phyloP scores from a whole-genome alignment of 92 coral and sea anemone species.

The Heliopora coerulea region DNA sequence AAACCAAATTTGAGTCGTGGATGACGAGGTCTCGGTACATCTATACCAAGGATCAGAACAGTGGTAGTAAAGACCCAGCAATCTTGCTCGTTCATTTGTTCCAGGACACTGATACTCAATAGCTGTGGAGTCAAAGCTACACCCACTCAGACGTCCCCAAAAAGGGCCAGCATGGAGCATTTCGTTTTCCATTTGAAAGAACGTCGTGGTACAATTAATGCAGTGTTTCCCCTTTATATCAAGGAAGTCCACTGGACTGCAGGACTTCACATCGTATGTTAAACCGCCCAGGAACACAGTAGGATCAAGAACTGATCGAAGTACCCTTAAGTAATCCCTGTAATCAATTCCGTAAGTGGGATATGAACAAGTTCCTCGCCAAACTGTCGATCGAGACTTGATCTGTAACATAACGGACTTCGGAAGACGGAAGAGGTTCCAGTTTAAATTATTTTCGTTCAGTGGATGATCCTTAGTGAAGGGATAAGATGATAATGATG shows the following conservation, averaged over 20 bases:
- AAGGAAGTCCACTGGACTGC: neutral
- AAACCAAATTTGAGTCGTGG: constrained; percentile 12
- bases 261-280: neutral
- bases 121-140: neutral
- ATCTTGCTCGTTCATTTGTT: neutral
- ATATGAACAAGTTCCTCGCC: constrained; percentile 23
- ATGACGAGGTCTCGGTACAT: constrained; percentile 4
- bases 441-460: neutral
- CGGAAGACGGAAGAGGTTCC: constrained; percentile 19
- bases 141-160: neutral
- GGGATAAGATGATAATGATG: neutral
- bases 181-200: neutral
- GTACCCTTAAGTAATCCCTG: constrained; percentile 9
- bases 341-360: constrained; percentile 16
- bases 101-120: neutral
- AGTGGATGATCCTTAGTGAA: constrained; percentile 7
- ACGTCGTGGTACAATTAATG: neutral
- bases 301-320: neutral
- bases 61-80: neutral
- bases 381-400: constrained; percentile 5
- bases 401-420: neutral
- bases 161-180: neutral
- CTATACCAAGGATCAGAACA: constrained; percentile 8
- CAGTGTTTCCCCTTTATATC: neutral
- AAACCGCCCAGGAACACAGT: neutral